Evolutionary conservation across 2,888 invertebrate species (phyloP), one percentile per base, ranked within the genome.

Genomic region (Uropetala carovei): DNA sequence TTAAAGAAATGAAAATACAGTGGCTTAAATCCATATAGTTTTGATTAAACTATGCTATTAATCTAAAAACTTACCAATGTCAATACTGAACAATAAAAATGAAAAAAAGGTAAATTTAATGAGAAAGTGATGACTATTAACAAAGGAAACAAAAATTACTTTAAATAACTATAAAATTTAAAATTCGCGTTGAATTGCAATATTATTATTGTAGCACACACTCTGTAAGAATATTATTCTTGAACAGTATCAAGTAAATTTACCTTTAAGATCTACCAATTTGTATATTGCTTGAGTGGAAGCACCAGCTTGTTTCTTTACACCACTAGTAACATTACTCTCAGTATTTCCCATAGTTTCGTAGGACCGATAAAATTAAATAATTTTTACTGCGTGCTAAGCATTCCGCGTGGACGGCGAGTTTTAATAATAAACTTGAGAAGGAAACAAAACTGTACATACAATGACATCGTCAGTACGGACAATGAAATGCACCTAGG

Each of bases 231-330:
- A 43, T 43, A 43, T 43, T 43, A 43, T 3, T 43, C 5, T 43
- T 43, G 43, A 43, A 1, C 43, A 43, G 43, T 43, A 7, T 64
- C 64, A 27, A 27, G 16, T 30, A 82, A 3, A 59, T 5, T 94
- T 95, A 97, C 97, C 98, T 96, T 99, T 99, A 92, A 99, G 95
- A 95, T 99, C 98, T 10, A 98, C 97, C 86, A 99, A 96, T 94
- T 98, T 98, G 94, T 99, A 99, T 92, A 99, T 96, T 92, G 97
- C 96, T 94, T 98, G 97, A 57, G 97, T 96, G 3, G 98, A 97
- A 18, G 97, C 97, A 43, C 98, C 98, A 4, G 99, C 99, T 95
- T 99, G 99, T 93, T 98, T 98, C 95, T 99, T 99, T 27, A 99
- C 99, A 83, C 98, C 99, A 95, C 98, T 98, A 0, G 98, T 98